These are phyloP conservation scores for Chiridota heheva DNA, from an alignment of 35 echinoderm and acorn worm species.

Conservation along the genomic window DNA sequence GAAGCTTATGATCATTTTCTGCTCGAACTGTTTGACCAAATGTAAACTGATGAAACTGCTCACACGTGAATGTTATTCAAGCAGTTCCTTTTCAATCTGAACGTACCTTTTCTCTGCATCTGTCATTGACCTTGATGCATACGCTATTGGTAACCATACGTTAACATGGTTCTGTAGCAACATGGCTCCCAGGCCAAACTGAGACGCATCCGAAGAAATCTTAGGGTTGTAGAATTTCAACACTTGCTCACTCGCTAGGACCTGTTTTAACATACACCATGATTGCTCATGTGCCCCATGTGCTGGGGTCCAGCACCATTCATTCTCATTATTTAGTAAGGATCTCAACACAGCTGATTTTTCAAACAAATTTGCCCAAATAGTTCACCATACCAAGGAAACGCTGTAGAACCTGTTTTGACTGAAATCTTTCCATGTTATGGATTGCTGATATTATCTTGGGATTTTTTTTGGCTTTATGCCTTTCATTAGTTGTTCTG, in stretches of 20 bases:
- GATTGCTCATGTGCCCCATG: not conserved
- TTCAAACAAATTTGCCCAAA: too few relatives aligned
- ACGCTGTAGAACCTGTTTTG: too few relatives aligned
- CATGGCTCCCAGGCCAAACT: conserved; percentile 22
- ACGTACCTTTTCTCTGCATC: conserved; percentile 17
- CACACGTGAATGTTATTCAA: conserved; percentile 11
- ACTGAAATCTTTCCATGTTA: too few relatives aligned
- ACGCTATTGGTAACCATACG: conserved; percentile 7
- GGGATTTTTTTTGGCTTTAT: too few relatives aligned
- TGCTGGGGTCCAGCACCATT: not conserved
- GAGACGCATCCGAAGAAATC: not conserved
- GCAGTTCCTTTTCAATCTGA: conserved; percentile 19
- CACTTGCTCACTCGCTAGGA: not conserved
- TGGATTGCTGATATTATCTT: too few relatives aligned
- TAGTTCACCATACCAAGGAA: too few relatives aligned
- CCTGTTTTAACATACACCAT: not conserved
- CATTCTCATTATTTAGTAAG: not conserved
- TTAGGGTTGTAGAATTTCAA: conserved; percentile 16
- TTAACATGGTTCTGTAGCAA: conserved; percentile 34
- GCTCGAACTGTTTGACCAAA: conserved; percentile 5
- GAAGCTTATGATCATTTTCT: conserved; percentile 18
- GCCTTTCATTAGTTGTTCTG: too few relatives aligned
- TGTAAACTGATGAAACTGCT: conserved; percentile 23
- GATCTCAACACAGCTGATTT: not conserved
- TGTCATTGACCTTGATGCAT: conserved; percentile 22